A percentile compares a stretch with the other conserved stretches of the same genome.
Evolutionary conservation across 2,888 invertebrate genomes (phyloP).

Genomic region (Vesta saturnalis): DNA sequence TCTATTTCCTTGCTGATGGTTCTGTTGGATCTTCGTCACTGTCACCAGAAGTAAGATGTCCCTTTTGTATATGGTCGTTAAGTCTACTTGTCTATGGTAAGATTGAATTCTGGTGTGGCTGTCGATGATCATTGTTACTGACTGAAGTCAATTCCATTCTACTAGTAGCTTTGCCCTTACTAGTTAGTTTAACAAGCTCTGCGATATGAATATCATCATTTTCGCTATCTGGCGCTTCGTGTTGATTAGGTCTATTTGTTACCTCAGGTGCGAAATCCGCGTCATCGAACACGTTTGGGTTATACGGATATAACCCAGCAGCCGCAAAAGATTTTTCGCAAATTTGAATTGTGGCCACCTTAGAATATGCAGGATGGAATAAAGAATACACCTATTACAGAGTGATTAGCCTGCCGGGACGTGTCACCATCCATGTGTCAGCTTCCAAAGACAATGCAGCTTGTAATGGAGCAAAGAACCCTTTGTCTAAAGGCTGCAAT

Average conservation of each 20-base stretch:
- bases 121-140: too few species aligned
- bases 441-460: not conserved
- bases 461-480: too few species aligned
- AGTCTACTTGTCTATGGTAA: not conserved
- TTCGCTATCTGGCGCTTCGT: too few species aligned
- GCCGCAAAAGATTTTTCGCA: too few species aligned
- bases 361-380: not conserved
- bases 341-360: too few species aligned
- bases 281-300: not conserved
- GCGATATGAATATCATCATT: not conserved
- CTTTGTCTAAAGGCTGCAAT: too few species aligned
- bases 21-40: too few species aligned
- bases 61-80: too few species aligned
- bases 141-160: too few species aligned
- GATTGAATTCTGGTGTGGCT: not conserved
- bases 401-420: not conserved
- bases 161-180: not conserved
- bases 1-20: not conserved
- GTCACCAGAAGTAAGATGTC: not conserved
- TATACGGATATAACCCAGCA: not conserved
- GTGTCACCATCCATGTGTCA: too few species aligned
- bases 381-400: not conserved
- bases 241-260: not conserved
- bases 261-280: not conserved
- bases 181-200: too few species aligned